phyloP scores from a whole-genome alignment of 92 coral and sea anemone species.

The Paramuricea clavata region DNA sequence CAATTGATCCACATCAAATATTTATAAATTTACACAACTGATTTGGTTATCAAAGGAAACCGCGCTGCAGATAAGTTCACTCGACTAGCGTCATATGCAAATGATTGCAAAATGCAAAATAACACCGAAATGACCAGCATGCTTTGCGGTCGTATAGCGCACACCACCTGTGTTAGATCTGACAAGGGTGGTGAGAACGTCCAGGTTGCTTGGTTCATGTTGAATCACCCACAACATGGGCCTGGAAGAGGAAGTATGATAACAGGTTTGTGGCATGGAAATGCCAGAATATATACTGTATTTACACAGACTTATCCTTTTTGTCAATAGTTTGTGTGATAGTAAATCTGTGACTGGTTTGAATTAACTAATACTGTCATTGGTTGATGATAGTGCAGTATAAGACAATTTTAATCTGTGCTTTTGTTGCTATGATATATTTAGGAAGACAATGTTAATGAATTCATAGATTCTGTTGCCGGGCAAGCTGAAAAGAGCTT shows the following conservation, averaged over 20 bases:
- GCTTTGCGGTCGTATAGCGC: conserved; percentile 56
- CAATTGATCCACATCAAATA: conserved; percentile 52
- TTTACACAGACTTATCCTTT: too few species aligned
- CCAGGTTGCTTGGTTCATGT: conserved; percentile 27
- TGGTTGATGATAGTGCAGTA: too few species aligned
- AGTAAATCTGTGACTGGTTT: too few species aligned
- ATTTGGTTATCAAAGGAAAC: not conserved
- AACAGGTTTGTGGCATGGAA: not conserved
- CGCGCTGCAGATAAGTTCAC: conserved; percentile 4
- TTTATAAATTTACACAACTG: not conserved
- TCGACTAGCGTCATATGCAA: conserved; percentile 50
- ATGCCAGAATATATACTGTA: too few species aligned
- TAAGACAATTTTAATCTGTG: too few species aligned
- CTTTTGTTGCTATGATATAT: too few species aligned
- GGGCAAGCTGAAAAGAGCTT: too few species aligned
- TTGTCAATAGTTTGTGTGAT: too few species aligned
- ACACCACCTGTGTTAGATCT: conserved; percentile 54
- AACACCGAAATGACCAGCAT: conserved; percentile 17
- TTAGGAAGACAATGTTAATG: too few species aligned
- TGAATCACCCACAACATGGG: conserved; percentile 4
- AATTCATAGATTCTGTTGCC: too few species aligned
- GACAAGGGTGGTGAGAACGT: conserved; percentile 37
- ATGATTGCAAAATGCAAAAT: not conserved
- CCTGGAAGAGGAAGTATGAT: conserved; percentile 35
- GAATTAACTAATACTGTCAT: too few species aligned